Conservation (phyloP, 2,888 invertebrate genomes). For the Acleris emargana region DNA sequence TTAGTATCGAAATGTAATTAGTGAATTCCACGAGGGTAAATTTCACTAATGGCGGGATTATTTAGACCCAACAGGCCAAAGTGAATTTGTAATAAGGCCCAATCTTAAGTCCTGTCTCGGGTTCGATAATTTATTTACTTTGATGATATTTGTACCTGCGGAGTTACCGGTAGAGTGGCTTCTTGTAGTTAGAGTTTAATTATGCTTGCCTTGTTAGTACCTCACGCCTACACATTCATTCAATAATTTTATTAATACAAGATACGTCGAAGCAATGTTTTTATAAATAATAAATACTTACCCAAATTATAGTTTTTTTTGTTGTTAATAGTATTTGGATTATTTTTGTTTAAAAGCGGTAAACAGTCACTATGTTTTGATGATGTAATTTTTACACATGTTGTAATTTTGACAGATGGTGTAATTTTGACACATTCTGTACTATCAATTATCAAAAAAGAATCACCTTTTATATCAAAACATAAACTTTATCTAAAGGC, state of each 20-base stretch:
- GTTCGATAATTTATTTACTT: conserved; percentile 68
- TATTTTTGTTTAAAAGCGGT: no score
- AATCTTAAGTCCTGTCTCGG: conserved; percentile 62
- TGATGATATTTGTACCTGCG: conserved; percentile 51
- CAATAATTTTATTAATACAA: no score
- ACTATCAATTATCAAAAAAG: no score
- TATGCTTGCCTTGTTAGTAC: neutral
- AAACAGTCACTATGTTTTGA: no score
- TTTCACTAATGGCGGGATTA: conserved; percentile 69
- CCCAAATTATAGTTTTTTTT: no score
- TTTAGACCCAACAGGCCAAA: conserved; percentile 58
- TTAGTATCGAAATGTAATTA: conserved; percentile 73
- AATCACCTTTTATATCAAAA: neutral
- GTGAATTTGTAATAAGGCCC: conserved; percentile 73
- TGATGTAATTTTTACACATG: no score
- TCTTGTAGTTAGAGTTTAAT: neutral
- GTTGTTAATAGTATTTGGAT: no score
- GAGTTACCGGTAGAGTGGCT: conserved; percentile 42
- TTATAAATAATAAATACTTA: no score
- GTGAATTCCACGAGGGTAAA: conserved; percentile 53
- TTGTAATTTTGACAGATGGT: no score
- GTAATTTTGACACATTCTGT: no score
- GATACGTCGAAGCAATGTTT: no score
- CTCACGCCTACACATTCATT: no score
- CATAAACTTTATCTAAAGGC: neutral